Conservation (phyloP, 2,888 invertebrate species). For the Melolontha melolontha region DNA sequence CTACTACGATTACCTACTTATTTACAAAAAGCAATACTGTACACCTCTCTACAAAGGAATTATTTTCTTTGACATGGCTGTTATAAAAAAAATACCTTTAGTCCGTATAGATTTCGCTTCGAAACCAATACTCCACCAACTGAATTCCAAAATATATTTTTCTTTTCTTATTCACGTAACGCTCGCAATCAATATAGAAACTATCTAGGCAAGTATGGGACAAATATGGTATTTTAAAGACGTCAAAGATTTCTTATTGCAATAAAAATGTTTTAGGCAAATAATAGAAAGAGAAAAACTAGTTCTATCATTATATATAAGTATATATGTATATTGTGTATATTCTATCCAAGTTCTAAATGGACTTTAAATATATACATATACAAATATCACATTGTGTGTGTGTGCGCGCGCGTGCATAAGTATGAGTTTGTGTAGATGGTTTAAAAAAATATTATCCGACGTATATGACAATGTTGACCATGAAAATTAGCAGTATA, state of each 20-base stretch:
- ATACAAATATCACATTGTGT: too few species aligned
- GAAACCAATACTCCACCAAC: too few species aligned
- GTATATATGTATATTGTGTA: too few species aligned
- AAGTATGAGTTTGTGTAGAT: too few species aligned
- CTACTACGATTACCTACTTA: neutral
- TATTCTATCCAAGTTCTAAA: too few species aligned
- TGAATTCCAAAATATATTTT: constrained; percentile 10
- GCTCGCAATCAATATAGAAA: too few species aligned
- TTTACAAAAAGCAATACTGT: neutral
- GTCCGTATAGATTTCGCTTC: too few species aligned
- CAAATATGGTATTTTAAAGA: constrained; percentile 6
- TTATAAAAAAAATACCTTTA: constrained; percentile 4
- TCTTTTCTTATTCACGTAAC: constrained; percentile 7
- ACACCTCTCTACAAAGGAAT: neutral
- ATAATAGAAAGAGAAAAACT: constrained; percentile 7
- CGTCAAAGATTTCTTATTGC: constrained; percentile 2
- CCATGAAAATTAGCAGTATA: constrained; percentile 23
- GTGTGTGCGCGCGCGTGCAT: too few species aligned
- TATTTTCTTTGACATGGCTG: constrained; percentile 6
- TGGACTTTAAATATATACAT: too few species aligned
- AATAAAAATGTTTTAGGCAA: neutral
- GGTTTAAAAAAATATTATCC: constrained; percentile 19
- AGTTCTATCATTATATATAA: constrained; percentile 1
- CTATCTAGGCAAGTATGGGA: too few species aligned
- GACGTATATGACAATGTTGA: constrained; percentile 15